These are phyloP conservation scores for Mastomys coucha DNA, from an alignment of 2,113 vertebrate genomes.

Conservation along the genomic window DNA sequence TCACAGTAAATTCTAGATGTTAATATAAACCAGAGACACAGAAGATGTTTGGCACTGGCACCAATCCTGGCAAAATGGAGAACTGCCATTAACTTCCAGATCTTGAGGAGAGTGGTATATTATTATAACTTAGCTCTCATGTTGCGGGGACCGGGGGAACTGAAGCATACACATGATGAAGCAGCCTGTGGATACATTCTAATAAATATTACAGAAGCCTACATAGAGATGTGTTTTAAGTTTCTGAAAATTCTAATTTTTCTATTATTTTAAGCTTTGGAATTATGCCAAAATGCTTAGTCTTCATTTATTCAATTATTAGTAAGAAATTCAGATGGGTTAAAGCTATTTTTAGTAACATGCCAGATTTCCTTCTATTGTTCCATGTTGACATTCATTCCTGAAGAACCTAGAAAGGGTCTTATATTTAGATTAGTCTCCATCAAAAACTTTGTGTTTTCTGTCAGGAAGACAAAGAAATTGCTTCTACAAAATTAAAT, in stretches of 20 bases:
- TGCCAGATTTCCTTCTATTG: slow-evolving; percentile 32
- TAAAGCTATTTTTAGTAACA: slow-evolving; percentile 58
- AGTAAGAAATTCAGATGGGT: slow-evolving; percentile 72
- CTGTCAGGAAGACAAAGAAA: slow-evolving; percentile 6
- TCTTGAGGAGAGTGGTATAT: background rate
- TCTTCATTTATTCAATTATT: slow-evolving; percentile 68
- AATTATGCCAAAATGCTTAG: slow-evolving; percentile 62
- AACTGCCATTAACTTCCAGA: background rate
- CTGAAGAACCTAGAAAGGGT: background rate
- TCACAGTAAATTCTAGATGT: slow-evolving; percentile 23
- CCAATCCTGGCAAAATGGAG: background rate
- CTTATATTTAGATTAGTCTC: slow-evolving; percentile 3
- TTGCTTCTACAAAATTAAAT: background rate
- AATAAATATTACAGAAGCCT: slow-evolving; percentile 73
- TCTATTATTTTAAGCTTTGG: slow-evolving; percentile 56
- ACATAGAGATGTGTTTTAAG: slow-evolving; percentile 44
- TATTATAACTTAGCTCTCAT: background rate
- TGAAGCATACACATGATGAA: background rate
- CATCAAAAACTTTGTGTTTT: background rate
- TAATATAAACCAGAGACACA: background rate
- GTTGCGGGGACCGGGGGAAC: slow-evolving; percentile 58
- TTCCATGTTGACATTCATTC: slow-evolving; percentile 45
- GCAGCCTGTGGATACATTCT: slow-evolving; percentile 49
- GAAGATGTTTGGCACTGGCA: background rate
- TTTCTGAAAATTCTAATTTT: slow-evolving; percentile 68